These are phyloP conservation scores for Dipus sagitta DNA, from an alignment of 2,797 vertebrate species.

Conservation along the genomic window DNA sequence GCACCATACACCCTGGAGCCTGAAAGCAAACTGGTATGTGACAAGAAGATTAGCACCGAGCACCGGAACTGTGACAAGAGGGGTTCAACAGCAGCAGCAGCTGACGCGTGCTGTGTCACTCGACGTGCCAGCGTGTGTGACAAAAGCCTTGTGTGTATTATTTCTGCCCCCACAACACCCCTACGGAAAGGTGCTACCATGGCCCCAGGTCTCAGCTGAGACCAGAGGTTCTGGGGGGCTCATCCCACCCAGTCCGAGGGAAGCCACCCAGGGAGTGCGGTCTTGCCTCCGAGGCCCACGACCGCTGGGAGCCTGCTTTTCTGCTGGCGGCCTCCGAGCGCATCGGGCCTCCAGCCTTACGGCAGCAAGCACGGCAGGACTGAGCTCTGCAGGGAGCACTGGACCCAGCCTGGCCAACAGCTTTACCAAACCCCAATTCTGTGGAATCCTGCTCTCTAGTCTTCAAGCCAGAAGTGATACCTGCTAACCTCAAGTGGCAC, in stretches of 20 bases:
- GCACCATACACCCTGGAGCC: too few species aligned
- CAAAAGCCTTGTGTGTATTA: neutral
- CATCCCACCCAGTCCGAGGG: neutral
- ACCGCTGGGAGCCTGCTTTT: neutral
- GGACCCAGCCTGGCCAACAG: neutral
- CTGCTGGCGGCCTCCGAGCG: neutral
- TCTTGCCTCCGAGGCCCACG: neutral
- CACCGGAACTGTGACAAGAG: neutral
- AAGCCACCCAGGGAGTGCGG: neutral
- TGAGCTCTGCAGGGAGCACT: neutral
- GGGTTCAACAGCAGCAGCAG: too few species aligned
- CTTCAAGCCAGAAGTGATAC: neutral
- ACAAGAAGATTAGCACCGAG: neutral
- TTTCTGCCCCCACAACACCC: accelerated
- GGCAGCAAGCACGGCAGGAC: neutral
- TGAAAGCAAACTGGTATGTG: too few species aligned
- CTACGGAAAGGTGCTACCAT: too few species aligned
- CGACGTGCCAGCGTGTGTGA: accelerated
- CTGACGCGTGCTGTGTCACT: neutral
- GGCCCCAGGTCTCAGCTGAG: too few species aligned
- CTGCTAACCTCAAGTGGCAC: neutral
- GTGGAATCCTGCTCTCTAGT: neutral
- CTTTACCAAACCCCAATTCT: neutral
- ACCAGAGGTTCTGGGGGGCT: neutral
- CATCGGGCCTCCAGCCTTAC: neutral